Evolutionary conservation across 2,113 vertebrate species (phyloP).

Genomic region (Amphiprion percula): DNA sequence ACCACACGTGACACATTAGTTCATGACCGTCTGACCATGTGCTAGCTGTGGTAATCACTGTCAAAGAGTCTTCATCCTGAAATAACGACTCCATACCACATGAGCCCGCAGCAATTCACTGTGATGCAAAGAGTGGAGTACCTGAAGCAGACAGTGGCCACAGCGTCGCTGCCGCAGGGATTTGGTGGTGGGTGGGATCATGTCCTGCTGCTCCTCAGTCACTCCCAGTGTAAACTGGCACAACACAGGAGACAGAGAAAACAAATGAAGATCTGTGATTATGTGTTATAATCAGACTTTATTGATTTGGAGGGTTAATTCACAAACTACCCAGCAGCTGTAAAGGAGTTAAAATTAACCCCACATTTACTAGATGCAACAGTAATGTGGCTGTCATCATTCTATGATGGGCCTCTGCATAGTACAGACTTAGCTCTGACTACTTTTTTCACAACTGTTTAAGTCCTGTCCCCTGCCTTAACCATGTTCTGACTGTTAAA

Average conservation of each 20-base stretch:
- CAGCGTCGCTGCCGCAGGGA: conserved; percentile 86
- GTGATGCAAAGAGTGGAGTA: conserved; percentile 41
- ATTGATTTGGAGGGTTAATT: no score
- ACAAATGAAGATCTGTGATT: no score
- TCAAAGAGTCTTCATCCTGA: not conserved
- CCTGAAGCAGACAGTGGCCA: conserved; percentile 93
- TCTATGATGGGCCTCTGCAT: no score
- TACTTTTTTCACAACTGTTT: no score
- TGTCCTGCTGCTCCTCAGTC: conserved; percentile 85
- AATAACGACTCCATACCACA: not conserved
- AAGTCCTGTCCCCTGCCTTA: not conserved
- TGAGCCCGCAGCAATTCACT: not conserved
- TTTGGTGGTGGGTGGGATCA: conserved; percentile 76
- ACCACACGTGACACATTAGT: no score
- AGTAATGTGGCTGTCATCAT: no score
- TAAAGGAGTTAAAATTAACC: no score
- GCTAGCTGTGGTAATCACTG: not conserved
- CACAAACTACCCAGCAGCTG: no score
- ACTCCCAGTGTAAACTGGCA: conserved; percentile 74
- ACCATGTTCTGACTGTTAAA: not conserved
- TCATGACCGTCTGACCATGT: no score
- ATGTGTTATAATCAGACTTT: no score
- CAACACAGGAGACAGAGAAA: conserved; percentile 9
- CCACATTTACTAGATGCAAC: no score
- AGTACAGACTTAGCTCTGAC: no score